phyloP scores from a whole-genome alignment of 2,888 invertebrate species.

The Dicranocentrus wangi region DNA sequence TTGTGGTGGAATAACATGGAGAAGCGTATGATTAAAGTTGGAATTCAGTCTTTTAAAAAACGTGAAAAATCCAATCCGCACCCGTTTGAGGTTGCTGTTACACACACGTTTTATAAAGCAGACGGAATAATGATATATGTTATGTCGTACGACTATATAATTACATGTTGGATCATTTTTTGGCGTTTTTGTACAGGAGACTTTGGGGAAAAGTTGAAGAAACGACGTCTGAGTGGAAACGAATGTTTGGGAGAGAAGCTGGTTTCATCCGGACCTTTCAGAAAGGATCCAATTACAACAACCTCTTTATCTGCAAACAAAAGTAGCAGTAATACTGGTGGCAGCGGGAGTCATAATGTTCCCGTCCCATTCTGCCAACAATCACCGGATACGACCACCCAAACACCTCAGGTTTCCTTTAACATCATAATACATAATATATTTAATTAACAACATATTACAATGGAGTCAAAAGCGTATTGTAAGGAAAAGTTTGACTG shows the following conservation, averaged over 20 bases:
- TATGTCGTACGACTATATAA: background rate
- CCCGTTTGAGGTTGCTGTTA: no score
- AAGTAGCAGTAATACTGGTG: conserved; percentile 12
- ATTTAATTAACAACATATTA: conserved; percentile 15
- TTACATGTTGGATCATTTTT: background rate
- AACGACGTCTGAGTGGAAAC: conserved; percentile 60
- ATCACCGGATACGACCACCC: conserved; percentile 72
- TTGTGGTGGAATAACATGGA: no score
- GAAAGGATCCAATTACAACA: conserved; percentile 67
- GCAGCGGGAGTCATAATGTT: conserved; percentile 61
- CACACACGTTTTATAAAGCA: no score
- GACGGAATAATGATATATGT: no score
- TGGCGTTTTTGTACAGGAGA: conserved; percentile 66
- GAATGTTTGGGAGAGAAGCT: conserved; percentile 58
- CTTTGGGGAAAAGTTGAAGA: conserved; percentile 68
- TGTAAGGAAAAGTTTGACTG: background rate
- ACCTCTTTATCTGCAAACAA: conserved; percentile 53
- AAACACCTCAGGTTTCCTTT: conserved; percentile 71
- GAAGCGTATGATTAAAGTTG: no score
- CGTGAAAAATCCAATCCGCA: no score
- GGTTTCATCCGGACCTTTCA: conserved; percentile 57
- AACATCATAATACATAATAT: conserved; percentile 22
- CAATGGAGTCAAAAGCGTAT: no score
- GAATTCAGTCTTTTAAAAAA: no score
- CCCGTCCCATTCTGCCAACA: conserved; percentile 72